Evolutionary conservation across 2,113 vertebrate species (phyloP).

Genomic region (Megaceryle maxima): DNA sequence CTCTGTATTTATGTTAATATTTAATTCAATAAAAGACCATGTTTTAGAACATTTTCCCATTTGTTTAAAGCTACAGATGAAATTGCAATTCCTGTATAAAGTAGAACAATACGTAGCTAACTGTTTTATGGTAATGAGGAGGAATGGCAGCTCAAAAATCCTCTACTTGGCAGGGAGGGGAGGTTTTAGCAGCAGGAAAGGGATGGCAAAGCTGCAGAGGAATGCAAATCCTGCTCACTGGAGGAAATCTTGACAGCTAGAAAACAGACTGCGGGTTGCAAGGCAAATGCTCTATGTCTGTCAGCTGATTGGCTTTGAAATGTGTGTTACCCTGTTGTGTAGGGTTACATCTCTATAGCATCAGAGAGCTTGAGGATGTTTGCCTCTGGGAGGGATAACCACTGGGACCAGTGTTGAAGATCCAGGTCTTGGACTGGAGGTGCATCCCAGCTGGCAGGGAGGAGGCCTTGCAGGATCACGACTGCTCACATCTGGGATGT

Average conservation of each 20-base stretch:
- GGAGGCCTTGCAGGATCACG: background rate
- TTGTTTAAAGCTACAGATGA: conserved; percentile 52
- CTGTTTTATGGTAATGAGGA: conserved; percentile 21
- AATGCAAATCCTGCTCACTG: background rate
- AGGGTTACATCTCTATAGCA: background rate
- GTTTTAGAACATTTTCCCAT: conserved; percentile 52
- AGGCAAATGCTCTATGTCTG: accelerated
- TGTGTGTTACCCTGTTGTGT: no score
- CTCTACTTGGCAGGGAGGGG: background rate
- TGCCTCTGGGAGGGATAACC: background rate
- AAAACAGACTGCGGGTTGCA: background rate
- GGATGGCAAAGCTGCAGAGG: background rate
- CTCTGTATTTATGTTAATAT: conserved; percentile 71
- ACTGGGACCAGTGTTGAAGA: accelerated
- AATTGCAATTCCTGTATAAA: conserved; percentile 42
- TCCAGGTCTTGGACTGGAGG: background rate
- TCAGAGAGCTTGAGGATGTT: background rate
- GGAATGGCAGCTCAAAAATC: background rate
- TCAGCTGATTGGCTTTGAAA: background rate
- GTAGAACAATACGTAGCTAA: background rate
- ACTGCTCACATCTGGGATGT: background rate
- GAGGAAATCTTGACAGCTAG: background rate
- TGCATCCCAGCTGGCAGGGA: background rate
- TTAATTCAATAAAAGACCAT: conserved; percentile 70
- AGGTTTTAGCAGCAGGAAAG: background rate